phyloP scores from a whole-genome alignment of 2,888 invertebrate genomes.

The Gastrophysa polygoni region DNA sequence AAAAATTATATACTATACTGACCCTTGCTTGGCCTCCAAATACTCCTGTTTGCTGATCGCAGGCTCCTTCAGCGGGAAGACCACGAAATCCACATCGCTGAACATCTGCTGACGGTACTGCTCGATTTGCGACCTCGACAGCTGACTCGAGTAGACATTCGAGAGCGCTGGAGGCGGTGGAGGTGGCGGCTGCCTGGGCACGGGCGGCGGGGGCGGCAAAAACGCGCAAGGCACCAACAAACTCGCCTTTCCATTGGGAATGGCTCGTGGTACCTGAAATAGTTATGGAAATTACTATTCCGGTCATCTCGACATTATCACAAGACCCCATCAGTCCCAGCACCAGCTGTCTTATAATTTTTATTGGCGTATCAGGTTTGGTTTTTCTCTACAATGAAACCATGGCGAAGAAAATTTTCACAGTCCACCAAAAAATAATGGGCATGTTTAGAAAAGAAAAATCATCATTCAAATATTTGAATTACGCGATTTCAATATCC shows the following conservation, averaged over 20 bases:
- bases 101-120: constrained; percentile 89
- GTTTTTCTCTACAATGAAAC: no score
- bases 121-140: constrained; percentile 78
- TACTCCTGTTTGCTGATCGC: constrained; percentile 90
- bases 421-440: no score
- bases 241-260: constrained; percentile 60
- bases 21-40: constrained; percentile 82
- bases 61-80: constrained; percentile 89
- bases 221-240: constrained; percentile 60
- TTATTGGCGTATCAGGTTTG: no score
- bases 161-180: constrained; percentile 73
- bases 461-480: no score
- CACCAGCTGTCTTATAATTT: no score
- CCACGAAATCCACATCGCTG: constrained; percentile 90
- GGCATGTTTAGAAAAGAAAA: no score
- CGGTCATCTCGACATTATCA: no score
- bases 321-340: no score
- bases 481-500: no score
- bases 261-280: constrained; percentile 60
- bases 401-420: no score
- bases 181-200: constrained; percentile 63
- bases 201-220: constrained; percentile 70
- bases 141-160: constrained; percentile 72
- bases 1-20: no score
- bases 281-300: no score